Base-by-base conservation (phyloP, 2,797 vertebrate genomes). In the Valencia hispanica region DNA sequence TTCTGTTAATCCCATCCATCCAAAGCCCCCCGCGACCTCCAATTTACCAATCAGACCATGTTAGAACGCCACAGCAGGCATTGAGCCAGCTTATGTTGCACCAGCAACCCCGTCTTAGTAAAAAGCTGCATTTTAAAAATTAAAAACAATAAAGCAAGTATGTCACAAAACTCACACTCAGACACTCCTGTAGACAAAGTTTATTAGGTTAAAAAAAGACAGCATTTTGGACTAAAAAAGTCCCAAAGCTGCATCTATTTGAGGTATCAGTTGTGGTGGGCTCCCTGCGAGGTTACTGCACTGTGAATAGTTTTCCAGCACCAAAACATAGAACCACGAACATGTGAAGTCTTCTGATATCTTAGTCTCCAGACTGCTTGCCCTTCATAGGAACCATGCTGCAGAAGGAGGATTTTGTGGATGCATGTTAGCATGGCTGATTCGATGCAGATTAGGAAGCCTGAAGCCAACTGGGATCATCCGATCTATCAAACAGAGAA, bases 391-490 rank as follows among this genome's bases (percentile, higher is more conserved):
- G 75, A 75, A 72, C 10, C 7, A 5, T 11, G 79, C 61, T 51
- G 77, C 70, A 48, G 61, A 39, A 45, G 68, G 72, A 74, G 55
- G 78, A 81, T 55, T 39, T 34, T 45, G 55, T 32, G 76, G 77
- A 74, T 81, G 71, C 30, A 39, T 39, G 20, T 25, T 55, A 18
- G 22, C 12, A 12, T 47, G 59, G 72, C 43, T 43, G 68, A 84
- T 30, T 32, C 71, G 47, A 55, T 68, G 72, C 45, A 9, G 80
- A 82, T 90, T 84, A 92, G 72, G 91, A 78, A 85, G 94, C n/a
- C 77, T 94, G 91, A 82, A 94, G 82, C 94, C 94, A 95, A 84
- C 85, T 94, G 70, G 93, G 82, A 80, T 94, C 90, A 30, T 93
- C 91, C 15, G 92, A 94, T 84, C 94, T 95, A 86, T 75, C 63